These are phyloP conservation scores for Trematocara stigmaticum DNA, from an alignment of 2,113 vertebrate genomes.

Conservation along the genomic window DNA sequence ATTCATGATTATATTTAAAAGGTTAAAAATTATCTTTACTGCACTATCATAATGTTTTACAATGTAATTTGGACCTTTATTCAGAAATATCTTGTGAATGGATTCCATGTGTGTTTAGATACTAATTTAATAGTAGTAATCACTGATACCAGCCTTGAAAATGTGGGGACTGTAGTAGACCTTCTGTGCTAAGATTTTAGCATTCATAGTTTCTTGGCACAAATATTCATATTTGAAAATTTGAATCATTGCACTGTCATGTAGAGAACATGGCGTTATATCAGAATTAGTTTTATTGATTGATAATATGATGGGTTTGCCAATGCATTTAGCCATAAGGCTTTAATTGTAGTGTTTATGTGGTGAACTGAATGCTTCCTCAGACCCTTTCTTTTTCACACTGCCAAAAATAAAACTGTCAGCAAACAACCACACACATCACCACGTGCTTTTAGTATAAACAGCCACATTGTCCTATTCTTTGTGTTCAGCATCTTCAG, in stretches of 20 bases:
- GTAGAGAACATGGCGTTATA: background rate
- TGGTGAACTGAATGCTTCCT: background rate
- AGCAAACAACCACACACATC: background rate
- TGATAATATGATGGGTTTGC: background rate
- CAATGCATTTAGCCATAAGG: background rate
- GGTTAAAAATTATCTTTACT: background rate
- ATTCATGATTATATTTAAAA: background rate
- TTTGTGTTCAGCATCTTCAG: background rate
- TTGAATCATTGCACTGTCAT: background rate
- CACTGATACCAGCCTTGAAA: background rate
- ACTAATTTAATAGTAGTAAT: background rate
- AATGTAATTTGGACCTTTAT: background rate
- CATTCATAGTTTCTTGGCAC: background rate
- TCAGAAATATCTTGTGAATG: background rate
- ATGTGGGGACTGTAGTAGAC: background rate
- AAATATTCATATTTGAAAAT: background rate
- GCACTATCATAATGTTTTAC: background rate
- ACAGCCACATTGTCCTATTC: background rate
- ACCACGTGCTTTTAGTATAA: background rate
- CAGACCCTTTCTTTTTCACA: background rate
- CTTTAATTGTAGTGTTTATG: background rate
- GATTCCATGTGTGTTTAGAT: background rate
- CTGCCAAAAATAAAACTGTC: background rate
- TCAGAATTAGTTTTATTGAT: background rate
- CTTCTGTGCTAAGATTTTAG: background rate